Conservation (phyloP, 2,797 vertebrate genomes). For the Myotis daubentonii region DNA sequence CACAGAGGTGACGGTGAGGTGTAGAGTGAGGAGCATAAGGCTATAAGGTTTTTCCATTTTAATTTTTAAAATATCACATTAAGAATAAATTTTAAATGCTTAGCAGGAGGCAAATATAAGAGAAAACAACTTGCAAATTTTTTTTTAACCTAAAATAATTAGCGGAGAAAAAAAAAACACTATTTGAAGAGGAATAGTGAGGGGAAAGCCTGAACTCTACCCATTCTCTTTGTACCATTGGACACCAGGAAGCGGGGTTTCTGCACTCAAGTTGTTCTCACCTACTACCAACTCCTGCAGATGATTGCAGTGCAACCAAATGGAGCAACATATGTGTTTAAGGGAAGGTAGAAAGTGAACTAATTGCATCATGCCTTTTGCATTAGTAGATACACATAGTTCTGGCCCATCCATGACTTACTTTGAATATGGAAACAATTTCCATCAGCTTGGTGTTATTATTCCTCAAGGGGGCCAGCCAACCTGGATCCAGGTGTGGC, state of each 20-base stretch:
- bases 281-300: too few species aligned
- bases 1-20: background rate
- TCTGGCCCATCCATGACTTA: background rate
- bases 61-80: background rate
- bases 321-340: background rate
- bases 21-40: background rate
- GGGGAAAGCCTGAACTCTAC: background rate
- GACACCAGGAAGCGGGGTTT: background rate
- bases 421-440: background rate
- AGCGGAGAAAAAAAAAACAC: background rate
- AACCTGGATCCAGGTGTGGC: background rate
- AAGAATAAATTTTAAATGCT: background rate
- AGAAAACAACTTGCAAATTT: background rate
- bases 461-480: background rate
- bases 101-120: background rate
- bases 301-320: background rate
- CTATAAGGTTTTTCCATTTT: background rate
- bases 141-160: background rate
- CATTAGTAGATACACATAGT: background rate
- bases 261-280: background rate
- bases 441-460: conserved; percentile 1
- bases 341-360: background rate
- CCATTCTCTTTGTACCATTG: background rate
- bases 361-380: background rate
- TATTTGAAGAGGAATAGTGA: background rate